Evolutionary conservation across 35 echinoderm and acorn worm species (phyloP).

Genomic region (Patiria miniata): DNA sequence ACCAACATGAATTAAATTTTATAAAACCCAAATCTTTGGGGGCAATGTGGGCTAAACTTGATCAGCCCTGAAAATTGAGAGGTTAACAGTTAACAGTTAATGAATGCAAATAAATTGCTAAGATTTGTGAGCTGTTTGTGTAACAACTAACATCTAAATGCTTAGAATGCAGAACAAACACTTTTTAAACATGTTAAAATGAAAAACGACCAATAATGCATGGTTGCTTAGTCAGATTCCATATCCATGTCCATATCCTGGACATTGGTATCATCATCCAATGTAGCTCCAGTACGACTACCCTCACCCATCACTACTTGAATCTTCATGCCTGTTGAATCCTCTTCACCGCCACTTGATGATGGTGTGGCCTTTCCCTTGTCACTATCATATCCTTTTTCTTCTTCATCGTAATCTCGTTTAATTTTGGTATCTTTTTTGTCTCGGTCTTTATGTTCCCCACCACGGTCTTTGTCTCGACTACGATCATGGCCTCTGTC

Average conservation of each 20-base stretch:
- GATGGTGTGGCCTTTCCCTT: slow-evolving; percentile 30
- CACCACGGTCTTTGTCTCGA: slow-evolving; percentile 12
- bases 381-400: slow-evolving; percentile 80
- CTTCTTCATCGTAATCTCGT: slow-evolving; percentile 86
- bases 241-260: slow-evolving; percentile 84
- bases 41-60: too few relatives aligned
- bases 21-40: too few relatives aligned
- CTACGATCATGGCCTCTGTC: slow-evolving; percentile 9
- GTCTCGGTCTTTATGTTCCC: slow-evolving; percentile 50
- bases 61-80: too few relatives aligned
- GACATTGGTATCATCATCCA: slow-evolving; percentile 49
- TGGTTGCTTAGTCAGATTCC: slow-evolving; percentile 74
- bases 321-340: slow-evolving; percentile 30
- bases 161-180: too few relatives aligned
- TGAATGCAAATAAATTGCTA: too few relatives aligned
- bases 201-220: too few relatives aligned
- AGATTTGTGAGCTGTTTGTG: too few relatives aligned
- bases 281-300: background rate
- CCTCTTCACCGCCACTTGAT: slow-evolving; percentile 24
- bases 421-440: slow-evolving; percentile 73
- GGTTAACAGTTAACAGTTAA: too few relatives aligned
- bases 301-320: slow-evolving; percentile 35
- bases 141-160: too few relatives aligned
- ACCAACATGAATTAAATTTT: too few relatives aligned
- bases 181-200: too few relatives aligned